phyloP scores from a whole-genome alignment of 2,797 vertebrate species.

The Ciconia nigra region DNA sequence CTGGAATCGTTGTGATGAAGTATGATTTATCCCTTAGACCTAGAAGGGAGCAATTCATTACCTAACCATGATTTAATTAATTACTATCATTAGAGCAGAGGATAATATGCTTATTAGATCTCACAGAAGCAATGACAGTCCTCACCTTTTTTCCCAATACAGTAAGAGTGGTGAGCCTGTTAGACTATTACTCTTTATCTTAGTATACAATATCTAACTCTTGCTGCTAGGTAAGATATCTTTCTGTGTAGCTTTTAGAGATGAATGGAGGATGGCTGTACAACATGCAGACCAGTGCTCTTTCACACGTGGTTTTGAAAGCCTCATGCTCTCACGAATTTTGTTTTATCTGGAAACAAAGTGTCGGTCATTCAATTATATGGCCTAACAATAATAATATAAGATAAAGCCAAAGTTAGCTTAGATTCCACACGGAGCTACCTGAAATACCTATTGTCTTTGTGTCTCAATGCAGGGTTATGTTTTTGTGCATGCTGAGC shows the following conservation, averaged over 20 bases:
- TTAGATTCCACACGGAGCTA: neutral
- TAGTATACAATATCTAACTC: neutral
- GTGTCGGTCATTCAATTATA: neutral
- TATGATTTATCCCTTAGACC: constrained; percentile 16
- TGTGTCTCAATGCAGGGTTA: neutral
- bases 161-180: neutral
- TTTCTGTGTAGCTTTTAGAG: neutral
- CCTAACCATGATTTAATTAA: constrained; percentile 49
- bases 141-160: neutral
- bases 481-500: neutral
- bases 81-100: constrained; percentile 25
- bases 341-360: neutral
- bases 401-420: neutral
- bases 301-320: neutral
- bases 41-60: constrained; percentile 36
- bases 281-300: neutral
- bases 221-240: neutral
- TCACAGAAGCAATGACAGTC: neutral
- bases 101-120: neutral
- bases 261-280: neutral
- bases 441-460: neutral
- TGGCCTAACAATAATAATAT: neutral
- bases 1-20: neutral
- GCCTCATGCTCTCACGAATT: neutral
- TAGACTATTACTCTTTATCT: neutral